Evolutionary conservation across 2,113 vertebrate genomes (phyloP), one percentile per base, ranked within the genome.

Genomic region (Pyrgilauda ruficollis): DNA sequence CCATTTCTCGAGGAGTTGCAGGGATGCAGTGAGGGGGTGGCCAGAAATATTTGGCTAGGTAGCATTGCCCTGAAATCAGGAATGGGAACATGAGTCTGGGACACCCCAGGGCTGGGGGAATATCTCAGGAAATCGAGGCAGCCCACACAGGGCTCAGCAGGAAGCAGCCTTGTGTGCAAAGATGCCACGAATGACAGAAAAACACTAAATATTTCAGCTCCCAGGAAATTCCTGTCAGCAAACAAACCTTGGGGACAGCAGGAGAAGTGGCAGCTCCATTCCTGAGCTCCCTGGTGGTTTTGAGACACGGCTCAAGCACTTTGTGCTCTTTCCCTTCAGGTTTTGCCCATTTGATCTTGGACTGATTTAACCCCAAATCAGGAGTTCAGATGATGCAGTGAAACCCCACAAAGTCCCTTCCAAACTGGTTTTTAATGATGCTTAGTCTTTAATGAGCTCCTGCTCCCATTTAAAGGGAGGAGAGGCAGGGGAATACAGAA

Each of bases 291-390:
- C 37, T 4, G 28, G 6, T 1, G 27, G 1, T 23, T 13, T 2
- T 0, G 19, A 9, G 72, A 4, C 21, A 3, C 2, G 1, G 10
- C 52, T 17, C 61, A 0, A 30, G 41, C 59, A 7, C 15, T 41
- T 13, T 3, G 59, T 9, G 37, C 18, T 30, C 58, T 12, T 68
- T 2, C 2, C 18, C 19, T 50, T 21, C 79, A 8, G 4, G 5
- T 19, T 84, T 15, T 30, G n/a, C 58, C 44, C 18, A 0, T 67
- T 26, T 1, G 0, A 9, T 8, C 76, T 58, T 5, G 37, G 27
- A 16, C 49, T 43, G 24, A 39, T 59, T 76, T 21, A 13, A 59
- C 10, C 39, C 2, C 0, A 21, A 31, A 28, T 3, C 5, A 8
- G 8, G 56, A 72, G 64, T 8, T 73, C 44, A 27, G 59, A 1